Evolutionary conservation across 2,888 invertebrate genomes (phyloP).

Genomic region (Thereva nobilitata): DNA sequence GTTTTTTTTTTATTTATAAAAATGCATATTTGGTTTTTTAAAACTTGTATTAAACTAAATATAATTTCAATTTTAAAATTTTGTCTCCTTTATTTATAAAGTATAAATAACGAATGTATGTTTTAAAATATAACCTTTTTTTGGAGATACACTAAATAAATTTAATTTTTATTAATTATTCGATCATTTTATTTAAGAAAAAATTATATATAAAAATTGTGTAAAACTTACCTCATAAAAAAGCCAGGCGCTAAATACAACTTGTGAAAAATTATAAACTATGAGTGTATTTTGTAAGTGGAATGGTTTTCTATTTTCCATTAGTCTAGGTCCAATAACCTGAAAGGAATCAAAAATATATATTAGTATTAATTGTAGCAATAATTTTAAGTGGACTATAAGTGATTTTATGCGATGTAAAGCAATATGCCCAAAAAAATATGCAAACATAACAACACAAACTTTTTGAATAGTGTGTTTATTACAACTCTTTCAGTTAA

Average conservation of each 20-base stretch:
- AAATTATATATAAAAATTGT: slow-evolving; percentile 3
- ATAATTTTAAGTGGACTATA: neutral
- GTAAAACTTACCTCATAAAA: slow-evolving; percentile 81
- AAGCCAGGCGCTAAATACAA: slow-evolving; percentile 85
- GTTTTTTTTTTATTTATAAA: slow-evolving; percentile 45
- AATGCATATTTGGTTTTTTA: slow-evolving; percentile 47
- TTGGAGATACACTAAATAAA: neutral
- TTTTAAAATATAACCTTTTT: neutral
- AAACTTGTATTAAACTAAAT: slow-evolving; percentile 30
- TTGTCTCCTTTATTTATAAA: neutral
- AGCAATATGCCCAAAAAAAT: too few species aligned
- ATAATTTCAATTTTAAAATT: neutral
- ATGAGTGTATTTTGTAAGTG: slow-evolving; percentile 78
- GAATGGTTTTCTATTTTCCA: slow-evolving; percentile 90
- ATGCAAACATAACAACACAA: too few species aligned
- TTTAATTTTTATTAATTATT: slow-evolving; percentile 1
- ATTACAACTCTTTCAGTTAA: too few species aligned
- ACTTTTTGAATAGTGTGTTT: too few species aligned
- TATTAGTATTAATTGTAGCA: neutral
- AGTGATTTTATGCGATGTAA: too few species aligned
- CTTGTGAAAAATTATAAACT: slow-evolving; percentile 85
- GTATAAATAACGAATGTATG: neutral
- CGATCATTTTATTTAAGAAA: neutral
- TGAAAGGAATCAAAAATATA: slow-evolving; percentile 54
- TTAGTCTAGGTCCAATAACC: slow-evolving; percentile 83